Percentiles rank a stretch among this genome's conserved stretches.
phyloP scores from a whole-genome alignment of 2,113 vertebrate genomes.

The Dipodomys ordii region DNA sequence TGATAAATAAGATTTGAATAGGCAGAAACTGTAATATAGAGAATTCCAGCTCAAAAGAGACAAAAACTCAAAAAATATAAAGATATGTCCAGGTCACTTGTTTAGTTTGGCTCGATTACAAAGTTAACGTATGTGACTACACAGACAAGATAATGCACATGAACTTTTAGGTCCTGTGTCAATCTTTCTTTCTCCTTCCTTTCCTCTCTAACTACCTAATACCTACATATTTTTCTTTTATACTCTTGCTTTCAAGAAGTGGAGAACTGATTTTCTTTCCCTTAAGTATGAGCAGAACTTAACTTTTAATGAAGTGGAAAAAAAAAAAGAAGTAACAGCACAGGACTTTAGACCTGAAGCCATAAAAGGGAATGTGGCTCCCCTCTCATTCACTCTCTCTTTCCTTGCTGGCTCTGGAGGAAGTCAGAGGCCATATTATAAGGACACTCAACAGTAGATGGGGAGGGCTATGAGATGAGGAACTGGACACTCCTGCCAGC shows the following conservation, averaged over 20 bases:
- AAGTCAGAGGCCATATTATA: neutral
- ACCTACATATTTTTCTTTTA: neutral
- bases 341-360: neutral
- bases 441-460: neutral
- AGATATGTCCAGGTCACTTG: neutral
- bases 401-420: neutral
- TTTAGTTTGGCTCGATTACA: neutral
- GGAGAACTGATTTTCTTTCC: neutral
- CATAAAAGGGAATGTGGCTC: neutral
- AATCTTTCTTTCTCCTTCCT: neutral
- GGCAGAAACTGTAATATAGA: neutral
- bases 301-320: neutral
- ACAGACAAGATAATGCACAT: neutral
- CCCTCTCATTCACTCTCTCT: neutral
- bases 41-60: neutral
- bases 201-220: neutral
- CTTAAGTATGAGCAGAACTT: neutral
- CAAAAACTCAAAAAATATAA: neutral
- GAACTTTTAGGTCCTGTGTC: neutral
- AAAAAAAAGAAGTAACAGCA: neutral
- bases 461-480: neutral
- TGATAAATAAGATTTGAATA: constrained; percentile 11
- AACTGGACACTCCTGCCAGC: neutral
- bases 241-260: neutral
- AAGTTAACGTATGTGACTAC: neutral